phyloP scores from a whole-genome alignment of 2,888 invertebrate species.

The Bombylius discolor region DNA sequence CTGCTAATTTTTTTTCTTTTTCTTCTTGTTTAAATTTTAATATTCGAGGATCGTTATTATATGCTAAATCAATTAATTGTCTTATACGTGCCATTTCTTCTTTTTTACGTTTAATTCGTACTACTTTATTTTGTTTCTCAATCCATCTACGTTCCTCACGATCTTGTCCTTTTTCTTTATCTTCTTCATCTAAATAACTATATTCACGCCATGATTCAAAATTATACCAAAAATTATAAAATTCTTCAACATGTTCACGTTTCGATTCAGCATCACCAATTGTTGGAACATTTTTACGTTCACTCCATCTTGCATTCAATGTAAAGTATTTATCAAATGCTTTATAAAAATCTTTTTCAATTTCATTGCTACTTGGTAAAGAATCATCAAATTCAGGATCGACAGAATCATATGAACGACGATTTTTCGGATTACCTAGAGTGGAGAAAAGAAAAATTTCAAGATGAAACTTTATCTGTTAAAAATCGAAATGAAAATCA shows the following conservation, averaged over 20 bases:
- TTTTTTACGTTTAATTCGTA: constrained; percentile 84
- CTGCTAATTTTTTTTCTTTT: constrained; percentile 76
- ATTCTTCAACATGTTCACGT: constrained; percentile 76
- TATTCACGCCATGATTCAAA: constrained; percentile 99
- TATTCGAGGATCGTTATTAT: constrained; percentile 87
- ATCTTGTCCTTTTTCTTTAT: constrained; percentile 94
- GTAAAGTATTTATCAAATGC: constrained; percentile 55
- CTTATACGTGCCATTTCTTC: constrained; percentile 92
- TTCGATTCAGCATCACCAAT: constrained; percentile 62
- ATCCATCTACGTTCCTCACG: constrained; percentile 95
- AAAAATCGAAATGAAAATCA: neutral
- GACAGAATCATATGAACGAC: constrained; percentile 90
- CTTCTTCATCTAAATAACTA: constrained; percentile 97
- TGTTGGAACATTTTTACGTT: constrained; percentile 68
- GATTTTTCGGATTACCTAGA: constrained; percentile 58
- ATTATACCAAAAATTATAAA: constrained; percentile 97
- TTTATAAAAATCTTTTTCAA: constrained; percentile 69
- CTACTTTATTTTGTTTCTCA: constrained; percentile 93
- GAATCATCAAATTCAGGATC: constrained; percentile 89
- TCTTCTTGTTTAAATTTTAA: constrained; percentile 86
- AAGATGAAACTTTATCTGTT: neutral
- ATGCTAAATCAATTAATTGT: constrained; percentile 83
- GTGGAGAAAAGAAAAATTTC: constrained; percentile 23
- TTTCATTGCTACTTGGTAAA: constrained; percentile 60
- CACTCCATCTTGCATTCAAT: constrained; percentile 83